These are phyloP conservation scores for Gonioctena quinquepunctata DNA, from an alignment of 1,140 invertebrate genomes.

Conservation along the genomic window DNA sequence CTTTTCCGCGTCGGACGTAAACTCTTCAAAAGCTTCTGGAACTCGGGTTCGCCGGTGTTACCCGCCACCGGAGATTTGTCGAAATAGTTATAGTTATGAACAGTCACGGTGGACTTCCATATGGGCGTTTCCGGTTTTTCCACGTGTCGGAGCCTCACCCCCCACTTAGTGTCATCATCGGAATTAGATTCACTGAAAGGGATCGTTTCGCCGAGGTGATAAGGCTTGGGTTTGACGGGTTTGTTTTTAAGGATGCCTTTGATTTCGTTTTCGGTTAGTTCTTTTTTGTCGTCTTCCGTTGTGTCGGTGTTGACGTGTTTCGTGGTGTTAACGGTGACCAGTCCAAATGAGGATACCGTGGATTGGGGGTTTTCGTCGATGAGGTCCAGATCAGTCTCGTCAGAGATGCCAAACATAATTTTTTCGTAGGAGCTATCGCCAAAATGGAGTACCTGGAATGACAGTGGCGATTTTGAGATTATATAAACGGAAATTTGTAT, in stretches of 20 bases:
- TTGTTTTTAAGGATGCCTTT: constrained; percentile 74
- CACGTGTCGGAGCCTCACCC: constrained; percentile 55
- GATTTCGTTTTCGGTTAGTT: constrained; percentile 55
- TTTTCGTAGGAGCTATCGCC: constrained; percentile 61
- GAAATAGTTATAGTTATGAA: constrained; percentile 42
- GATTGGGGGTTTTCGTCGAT: constrained; percentile 25
- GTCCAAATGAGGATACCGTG: constrained; percentile 24
- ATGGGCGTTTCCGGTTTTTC: constrained; percentile 45
- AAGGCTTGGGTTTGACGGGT: constrained; percentile 69
- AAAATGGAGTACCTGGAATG: constrained; percentile 55
- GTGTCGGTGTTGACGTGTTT: constrained; percentile 27
- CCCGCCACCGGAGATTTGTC: not conserved
- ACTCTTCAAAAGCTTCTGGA: constrained; percentile 52
- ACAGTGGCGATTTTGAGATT: too few species aligned
- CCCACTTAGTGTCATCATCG: constrained; percentile 56
- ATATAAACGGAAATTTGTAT: too few species aligned
- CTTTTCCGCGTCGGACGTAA: constrained; percentile 44
- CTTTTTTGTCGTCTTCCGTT: constrained; percentile 54
- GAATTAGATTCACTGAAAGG: constrained; percentile 27
- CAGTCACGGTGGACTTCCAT: constrained; percentile 56
- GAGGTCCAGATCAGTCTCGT: constrained; percentile 19
- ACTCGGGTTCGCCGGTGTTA: constrained; percentile 48
- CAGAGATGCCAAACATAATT: constrained; percentile 46
- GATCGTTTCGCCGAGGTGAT: constrained; percentile 65
- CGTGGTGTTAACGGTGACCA: constrained; percentile 50